Base-by-base conservation (phyloP, 1,140 invertebrate genomes). In the Apis florea region DNA sequence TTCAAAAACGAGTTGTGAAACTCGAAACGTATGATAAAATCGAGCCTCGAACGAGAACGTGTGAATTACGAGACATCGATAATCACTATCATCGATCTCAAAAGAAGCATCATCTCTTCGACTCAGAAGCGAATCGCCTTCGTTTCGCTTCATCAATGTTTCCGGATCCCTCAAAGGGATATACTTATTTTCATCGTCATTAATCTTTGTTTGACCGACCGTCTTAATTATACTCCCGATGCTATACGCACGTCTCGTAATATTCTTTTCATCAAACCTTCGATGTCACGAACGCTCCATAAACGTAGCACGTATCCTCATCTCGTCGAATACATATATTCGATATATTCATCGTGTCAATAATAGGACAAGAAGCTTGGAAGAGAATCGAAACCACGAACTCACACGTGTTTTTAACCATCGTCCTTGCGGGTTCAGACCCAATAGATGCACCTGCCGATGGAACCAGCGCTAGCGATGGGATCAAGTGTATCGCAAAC, bases 391-490 rank as follows among this genome's bases (percentile, higher is more conserved):
- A 24, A 61, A 61, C 59, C 13, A 61, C 31, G 5, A n/a, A 21
- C 11, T 58, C 21, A 13, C 24, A 24, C 21, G 26, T 24, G 59
- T 26, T 61, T 61, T 40, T 40, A 40, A 40, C 31, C 12, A 26
- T 9, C 73, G 49, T 19, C 4, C 15, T 40, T 61, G 24, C 66
- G 24, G 75, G 47, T 61, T 61, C 47, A 11, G 66, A 1, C 5
- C 78, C 15, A 54, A 53, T 26, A 49, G 40, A 26, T 21, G 70
- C 78, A 79, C 69, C 78, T 79, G 78, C 31, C 78, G 31, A 40
- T 40, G n/a, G 58, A 47, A 54, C 17, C 53, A 31, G 53, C 40
- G 49, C 64, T n/a, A n/a, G n/a, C 24, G 59, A 61, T 26, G 31
- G 31, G 31, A 5, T 40, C 31, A 40, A 40, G 31, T 40, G 31